These are phyloP conservation scores for Cavia aperea DNA, from an alignment of 2,113 vertebrate genomes.

Conservation along the genomic window DNA sequence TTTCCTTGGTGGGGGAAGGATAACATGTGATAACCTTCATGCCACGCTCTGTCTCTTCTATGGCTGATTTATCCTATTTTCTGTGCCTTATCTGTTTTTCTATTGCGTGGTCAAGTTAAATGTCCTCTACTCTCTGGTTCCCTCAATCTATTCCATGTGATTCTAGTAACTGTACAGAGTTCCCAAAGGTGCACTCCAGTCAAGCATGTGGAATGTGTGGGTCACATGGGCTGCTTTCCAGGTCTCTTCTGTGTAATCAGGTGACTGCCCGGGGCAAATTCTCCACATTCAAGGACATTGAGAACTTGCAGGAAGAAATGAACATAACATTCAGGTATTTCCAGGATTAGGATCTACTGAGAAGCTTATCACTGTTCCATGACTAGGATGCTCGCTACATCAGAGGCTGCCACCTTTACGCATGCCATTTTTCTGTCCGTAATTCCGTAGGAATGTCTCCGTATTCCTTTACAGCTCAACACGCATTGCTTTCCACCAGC, in stretches of 20 bases:
- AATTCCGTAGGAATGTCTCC: not conserved
- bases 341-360: not conserved
- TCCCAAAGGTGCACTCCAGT: slow-evolving; percentile 23
- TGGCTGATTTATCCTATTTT: not conserved
- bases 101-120: not conserved
- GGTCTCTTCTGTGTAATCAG: slow-evolving; percentile 30
- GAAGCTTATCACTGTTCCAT: not conserved
- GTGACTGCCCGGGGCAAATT: slow-evolving; percentile 58
- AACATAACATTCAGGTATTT: slow-evolving; percentile 30
- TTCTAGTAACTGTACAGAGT: slow-evolving; percentile 22
- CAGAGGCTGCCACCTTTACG: not conserved
- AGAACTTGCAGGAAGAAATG: slow-evolving; percentile 41
- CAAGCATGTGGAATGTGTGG: slow-evolving; percentile 57
- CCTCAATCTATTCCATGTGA: not conserved
- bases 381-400: not conserved
- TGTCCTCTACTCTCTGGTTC: not conserved
- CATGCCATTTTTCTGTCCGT: not conserved
- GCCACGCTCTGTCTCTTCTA: accelerated
- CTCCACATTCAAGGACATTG: slow-evolving; percentile 17
- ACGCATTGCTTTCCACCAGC: not conserved
- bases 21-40: not conserved
- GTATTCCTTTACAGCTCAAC: slow-evolving; percentile 11
- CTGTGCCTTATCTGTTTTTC: not conserved
- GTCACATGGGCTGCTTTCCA: slow-evolving; percentile 43
- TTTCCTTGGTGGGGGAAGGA: slow-evolving; percentile 35